Evolutionary conservation across 2,797 vertebrate species (phyloP), one percentile per base, ranked within the genome.

Genomic region (Pangasius larnaudii): DNA sequence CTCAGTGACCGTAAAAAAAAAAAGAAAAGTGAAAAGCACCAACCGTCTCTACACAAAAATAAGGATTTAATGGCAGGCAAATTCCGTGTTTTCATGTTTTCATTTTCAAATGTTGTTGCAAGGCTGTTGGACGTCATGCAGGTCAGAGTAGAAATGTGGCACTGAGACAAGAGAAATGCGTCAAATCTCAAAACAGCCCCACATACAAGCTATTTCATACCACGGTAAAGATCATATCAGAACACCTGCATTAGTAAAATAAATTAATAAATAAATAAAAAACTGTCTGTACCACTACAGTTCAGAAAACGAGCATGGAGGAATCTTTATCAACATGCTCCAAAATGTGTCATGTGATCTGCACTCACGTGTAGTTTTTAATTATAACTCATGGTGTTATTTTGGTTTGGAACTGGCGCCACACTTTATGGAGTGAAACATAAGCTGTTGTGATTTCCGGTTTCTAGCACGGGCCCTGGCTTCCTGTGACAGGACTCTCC

Each of bases 61-160:
- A 90, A 89, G 89, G 82, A 90, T 92, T 94, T 33, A 90, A 92
- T 90, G 91, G 87, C 92, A 80, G 53, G 30, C 77, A 79, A 90
- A 88, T 84, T 84, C 7, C 69, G 1, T 22, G 42, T 6, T 42
- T 42, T 42, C 5, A 42, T 42, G 42, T 5, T 6, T 42, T 42
- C 39, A 42, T 42, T 42, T 42, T 42, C 39, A 42, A 42, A 51
- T 11, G 67, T 30, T 6, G 46, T 5, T 53, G 27, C 91, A 90
- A 92, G 86, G 90, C 86, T 74, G 42, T 49, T 80, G 87, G 42
- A 51, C 87, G 85, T 87, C 85, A 75, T 39, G 85, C 51, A 86
- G 30, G 51, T 74, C 74, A 42, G 67, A 63, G 80, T 1, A 58
- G 18, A 58, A 22, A 36, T 36, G 14, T 79, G 18, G 77, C 77